A percentile compares a stretch with the other conserved stretches of the same genome.
These are phyloP conservation scores for Dasypogon diadema DNA, from an alignment of 2,888 invertebrate genomes.

Conservation along the genomic window DNA sequence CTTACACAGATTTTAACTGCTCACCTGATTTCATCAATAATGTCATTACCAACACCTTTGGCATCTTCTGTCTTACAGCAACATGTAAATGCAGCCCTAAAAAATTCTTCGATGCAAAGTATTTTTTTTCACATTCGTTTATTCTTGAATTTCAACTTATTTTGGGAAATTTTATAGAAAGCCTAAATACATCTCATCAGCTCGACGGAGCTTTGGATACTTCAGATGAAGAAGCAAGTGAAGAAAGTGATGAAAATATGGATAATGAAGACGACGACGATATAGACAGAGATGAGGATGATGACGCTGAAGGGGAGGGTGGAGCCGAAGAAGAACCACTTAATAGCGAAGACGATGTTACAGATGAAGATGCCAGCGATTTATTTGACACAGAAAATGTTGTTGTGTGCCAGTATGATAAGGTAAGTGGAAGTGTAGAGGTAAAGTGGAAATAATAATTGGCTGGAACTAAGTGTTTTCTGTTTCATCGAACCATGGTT, in stretches of 20 bases:
- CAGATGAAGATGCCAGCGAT: slow-evolving; percentile 94
- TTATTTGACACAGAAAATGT: slow-evolving; percentile 99
- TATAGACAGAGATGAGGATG: slow-evolving; percentile 75
- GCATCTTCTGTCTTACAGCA: slow-evolving; percentile 89
- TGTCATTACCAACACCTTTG: slow-evolving; percentile 84
- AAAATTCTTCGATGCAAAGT: slow-evolving; percentile 70
- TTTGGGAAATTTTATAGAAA: too few relatives aligned
- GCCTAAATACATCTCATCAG: slow-evolving; percentile 67
- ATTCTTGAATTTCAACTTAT: not conserved
- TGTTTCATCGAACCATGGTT: too few relatives aligned
- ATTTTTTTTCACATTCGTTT: slow-evolving; percentile 38
- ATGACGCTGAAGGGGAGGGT: slow-evolving; percentile 75
- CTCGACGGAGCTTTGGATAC: slow-evolving; percentile 78
- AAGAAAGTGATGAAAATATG: slow-evolving; percentile 79
- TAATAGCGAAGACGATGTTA: slow-evolving; percentile 97
- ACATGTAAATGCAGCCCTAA: slow-evolving; percentile 86
- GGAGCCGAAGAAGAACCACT: slow-evolving; percentile 89
- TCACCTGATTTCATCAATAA: slow-evolving; percentile 89
- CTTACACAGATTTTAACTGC: slow-evolving; percentile 82
- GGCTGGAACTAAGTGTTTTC: too few relatives aligned
- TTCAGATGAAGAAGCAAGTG: slow-evolving; percentile 83
- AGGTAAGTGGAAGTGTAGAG: too few relatives aligned
- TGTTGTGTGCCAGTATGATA: slow-evolving; percentile 99
- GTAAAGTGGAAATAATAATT: too few relatives aligned
- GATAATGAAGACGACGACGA: slow-evolving; percentile 84